A percentile compares a stretch with the other conserved stretches of the same genome.
These are phyloP conservation scores for Acanthosoma haemorrhoidale DNA, from an alignment of 2,888 invertebrate species.

Conservation along the genomic window DNA sequence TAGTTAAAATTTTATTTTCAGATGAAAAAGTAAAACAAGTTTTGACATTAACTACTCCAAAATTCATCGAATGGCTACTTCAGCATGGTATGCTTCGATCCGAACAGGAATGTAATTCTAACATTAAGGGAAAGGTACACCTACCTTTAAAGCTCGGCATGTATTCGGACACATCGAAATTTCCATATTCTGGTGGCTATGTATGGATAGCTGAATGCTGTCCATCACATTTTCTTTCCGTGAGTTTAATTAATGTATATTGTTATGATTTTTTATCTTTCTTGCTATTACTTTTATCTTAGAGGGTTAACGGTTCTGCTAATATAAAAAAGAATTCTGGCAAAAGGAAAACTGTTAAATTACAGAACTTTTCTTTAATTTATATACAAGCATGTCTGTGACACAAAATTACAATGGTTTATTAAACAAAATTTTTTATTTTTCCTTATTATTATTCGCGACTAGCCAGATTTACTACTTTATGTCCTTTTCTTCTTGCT, in stretches of 20 bases:
- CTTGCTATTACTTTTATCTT: too few species aligned
- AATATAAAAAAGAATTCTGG: too few species aligned
- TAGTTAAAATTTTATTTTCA: slow-evolving; percentile 37
- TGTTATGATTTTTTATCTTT: too few species aligned
- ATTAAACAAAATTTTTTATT: too few species aligned
- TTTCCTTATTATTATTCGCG: too few species aligned
- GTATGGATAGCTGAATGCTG: slow-evolving; percentile 89
- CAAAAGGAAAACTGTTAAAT: too few species aligned
- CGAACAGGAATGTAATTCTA: slow-evolving; percentile 67
- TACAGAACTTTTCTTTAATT: too few species aligned
- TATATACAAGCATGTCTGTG: too few species aligned
- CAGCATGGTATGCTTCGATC: slow-evolving; percentile 76
- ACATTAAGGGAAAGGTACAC: slow-evolving; percentile 43
- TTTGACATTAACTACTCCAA: slow-evolving; percentile 72
- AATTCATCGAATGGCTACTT: slow-evolving; percentile 85
- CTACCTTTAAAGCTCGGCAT: slow-evolving; percentile 73
- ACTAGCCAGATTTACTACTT: too few species aligned
- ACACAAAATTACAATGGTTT: too few species aligned
- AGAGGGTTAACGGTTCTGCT: too few species aligned
- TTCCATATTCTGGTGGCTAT: slow-evolving; percentile 83
- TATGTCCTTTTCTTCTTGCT: too few species aligned
- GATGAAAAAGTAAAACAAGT: slow-evolving; percentile 79
- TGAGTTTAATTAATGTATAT: slow-evolving; percentile 34
- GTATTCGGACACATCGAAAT: slow-evolving; percentile 78
- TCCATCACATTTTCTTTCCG: slow-evolving; percentile 76